phyloP scores from a whole-genome alignment of 2,797 vertebrate genomes.

The Furcifer pardalis region DNA sequence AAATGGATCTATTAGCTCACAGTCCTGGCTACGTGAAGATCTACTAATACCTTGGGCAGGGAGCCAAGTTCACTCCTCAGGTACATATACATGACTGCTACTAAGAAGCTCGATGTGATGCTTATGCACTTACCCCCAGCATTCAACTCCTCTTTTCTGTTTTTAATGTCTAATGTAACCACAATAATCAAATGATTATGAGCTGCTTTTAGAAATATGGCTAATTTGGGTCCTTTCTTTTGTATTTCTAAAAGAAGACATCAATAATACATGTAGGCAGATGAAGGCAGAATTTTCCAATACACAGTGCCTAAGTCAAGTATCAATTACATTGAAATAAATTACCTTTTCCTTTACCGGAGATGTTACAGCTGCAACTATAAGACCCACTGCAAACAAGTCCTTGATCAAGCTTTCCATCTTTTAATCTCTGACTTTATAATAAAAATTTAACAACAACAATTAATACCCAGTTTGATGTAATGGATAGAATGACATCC shows the following conservation, averaged over 20 bases:
- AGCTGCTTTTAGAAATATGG: constrained; percentile 50
- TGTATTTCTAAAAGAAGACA: constrained; percentile 42
- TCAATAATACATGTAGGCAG: constrained; percentile 39
- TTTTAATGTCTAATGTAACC: constrained; percentile 57
- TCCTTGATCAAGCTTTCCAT: neutral
- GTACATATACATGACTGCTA: constrained; percentile 52
- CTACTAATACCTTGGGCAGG: constrained; percentile 45
- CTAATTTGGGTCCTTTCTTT: constrained; percentile 4
- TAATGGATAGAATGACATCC: no score
- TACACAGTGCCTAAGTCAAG: neutral
- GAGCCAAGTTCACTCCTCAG: constrained; percentile 52
- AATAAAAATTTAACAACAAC: constrained; percentile 10
- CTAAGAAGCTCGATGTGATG: constrained; percentile 38
- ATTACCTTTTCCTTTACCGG: neutral
- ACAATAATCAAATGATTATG: constrained; percentile 54
- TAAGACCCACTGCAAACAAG: neutral
- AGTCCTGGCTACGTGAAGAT: constrained; percentile 43
- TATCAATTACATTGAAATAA: constrained; percentile 17
- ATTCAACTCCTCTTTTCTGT: constrained; percentile 43
- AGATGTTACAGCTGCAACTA: neutral
- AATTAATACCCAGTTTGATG: no score
- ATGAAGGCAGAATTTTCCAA: constrained; percentile 37
- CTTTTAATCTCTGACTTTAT: neutral
- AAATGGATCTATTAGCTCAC: constrained; percentile 50
- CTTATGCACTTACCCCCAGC: constrained; percentile 45